phyloP scores from a whole-genome alignment of 2,797 vertebrate genomes.

The Perdix hodgsoniae region DNA sequence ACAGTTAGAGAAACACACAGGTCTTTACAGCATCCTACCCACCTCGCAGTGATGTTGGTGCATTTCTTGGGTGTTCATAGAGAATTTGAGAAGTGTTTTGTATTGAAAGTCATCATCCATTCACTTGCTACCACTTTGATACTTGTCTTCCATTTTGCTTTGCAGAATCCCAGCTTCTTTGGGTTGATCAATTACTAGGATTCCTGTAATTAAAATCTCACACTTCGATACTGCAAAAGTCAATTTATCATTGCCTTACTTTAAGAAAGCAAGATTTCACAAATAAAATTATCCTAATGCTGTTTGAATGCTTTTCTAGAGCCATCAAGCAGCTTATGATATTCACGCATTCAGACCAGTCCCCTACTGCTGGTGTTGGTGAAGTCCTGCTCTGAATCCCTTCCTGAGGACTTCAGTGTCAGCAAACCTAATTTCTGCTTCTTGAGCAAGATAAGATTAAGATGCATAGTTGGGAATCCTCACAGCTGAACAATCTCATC shows the following conservation, averaged over 20 bases:
- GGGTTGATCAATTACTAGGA: neutral
- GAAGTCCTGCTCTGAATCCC: neutral
- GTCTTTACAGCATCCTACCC: neutral
- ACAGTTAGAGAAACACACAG: neutral
- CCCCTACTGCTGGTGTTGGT: neutral
- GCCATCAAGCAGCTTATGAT: neutral
- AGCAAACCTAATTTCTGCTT: neutral
- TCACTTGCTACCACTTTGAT: neutral
- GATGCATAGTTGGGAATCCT: neutral
- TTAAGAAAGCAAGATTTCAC: neutral
- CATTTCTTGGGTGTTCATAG: neutral
- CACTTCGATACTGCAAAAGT: neutral
- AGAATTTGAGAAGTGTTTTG: neutral
- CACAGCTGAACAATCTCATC: neutral
- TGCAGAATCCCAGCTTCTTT: neutral
- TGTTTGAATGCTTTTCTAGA: neutral
- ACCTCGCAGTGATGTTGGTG: neutral
- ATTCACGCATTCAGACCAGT: neutral
- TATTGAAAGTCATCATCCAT: neutral
- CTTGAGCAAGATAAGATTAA: neutral
- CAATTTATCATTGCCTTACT: neutral
- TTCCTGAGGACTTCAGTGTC: neutral
- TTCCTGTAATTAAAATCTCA: slow-evolving; percentile 12
- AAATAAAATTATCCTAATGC: neutral
- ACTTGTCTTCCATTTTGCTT: neutral